A percentile compares a stretch with the other conserved stretches of the same genome.
Evolutionary conservation across 2,888 invertebrate genomes (phyloP).

Genomic region (Agelastica alni): DNA sequence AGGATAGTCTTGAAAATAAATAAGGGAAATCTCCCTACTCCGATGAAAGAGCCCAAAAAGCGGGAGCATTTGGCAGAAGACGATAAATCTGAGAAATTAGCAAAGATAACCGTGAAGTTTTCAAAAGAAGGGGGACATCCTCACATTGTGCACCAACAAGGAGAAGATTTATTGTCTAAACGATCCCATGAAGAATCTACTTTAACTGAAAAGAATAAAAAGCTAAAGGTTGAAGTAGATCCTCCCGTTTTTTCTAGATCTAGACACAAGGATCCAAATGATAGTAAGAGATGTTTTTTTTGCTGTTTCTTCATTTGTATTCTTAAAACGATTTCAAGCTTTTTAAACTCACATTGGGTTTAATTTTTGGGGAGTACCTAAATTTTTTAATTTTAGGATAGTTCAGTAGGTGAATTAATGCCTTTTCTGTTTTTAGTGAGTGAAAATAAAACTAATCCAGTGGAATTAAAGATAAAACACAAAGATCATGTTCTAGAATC

Average conservation of each 20-base stretch:
- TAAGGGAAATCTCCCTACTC: slow-evolving; percentile 57
- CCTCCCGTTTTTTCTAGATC: slow-evolving; percentile 26
- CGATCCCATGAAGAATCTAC: slow-evolving; percentile 35
- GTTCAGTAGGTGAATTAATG: too few relatives aligned
- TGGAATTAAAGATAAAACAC: slow-evolving; percentile 7
- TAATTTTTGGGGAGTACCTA: too few relatives aligned
- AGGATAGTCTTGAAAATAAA: slow-evolving; percentile 69
- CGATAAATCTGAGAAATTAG: slow-evolving; percentile 54
- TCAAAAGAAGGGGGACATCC: slow-evolving; percentile 57
- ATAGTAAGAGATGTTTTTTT: slow-evolving; percentile 8
- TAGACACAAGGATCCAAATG: slow-evolving; percentile 19
- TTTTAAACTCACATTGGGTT: too few relatives aligned
- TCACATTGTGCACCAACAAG: slow-evolving; percentile 49
- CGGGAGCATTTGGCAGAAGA: slow-evolving; percentile 45
- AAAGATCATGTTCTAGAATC: slow-evolving; percentile 9
- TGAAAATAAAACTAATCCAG: slow-evolving; percentile 8
- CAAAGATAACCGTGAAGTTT: slow-evolving; percentile 61
- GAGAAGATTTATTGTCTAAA: slow-evolving; percentile 34
- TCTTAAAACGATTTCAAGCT: too few relatives aligned
- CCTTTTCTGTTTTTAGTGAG: slow-evolving; percentile 5
- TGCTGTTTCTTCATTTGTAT: too few relatives aligned
- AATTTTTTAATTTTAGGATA: too few relatives aligned
- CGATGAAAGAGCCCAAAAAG: slow-evolving; percentile 43
- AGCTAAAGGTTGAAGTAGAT: slow-evolving; percentile 32
- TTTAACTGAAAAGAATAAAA: slow-evolving; percentile 34